Percentiles rank a stretch among this genome's conserved stretches.
These are phyloP conservation scores for Regulus satrapa DNA, from an alignment of 2,113 vertebrate genomes.

Conservation along the genomic window DNA sequence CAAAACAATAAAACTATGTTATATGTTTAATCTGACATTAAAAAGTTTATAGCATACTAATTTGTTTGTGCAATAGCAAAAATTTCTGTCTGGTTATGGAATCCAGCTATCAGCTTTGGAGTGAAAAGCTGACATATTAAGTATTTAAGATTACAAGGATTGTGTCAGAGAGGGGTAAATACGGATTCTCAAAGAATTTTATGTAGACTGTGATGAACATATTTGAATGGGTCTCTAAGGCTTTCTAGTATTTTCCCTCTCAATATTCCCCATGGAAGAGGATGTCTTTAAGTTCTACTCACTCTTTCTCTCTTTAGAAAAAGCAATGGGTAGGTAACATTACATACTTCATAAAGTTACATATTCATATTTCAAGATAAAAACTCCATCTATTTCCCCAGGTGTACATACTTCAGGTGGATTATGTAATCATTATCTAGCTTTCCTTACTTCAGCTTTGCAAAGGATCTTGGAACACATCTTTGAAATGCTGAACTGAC, in stretches of 20 bases:
- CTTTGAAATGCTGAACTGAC: background rate
- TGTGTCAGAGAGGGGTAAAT: background rate
- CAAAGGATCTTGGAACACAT: background rate
- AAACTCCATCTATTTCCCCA: background rate
- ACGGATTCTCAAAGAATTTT: background rate
- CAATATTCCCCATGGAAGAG: background rate
- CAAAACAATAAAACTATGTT: background rate
- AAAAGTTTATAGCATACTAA: background rate
- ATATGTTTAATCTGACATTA: background rate
- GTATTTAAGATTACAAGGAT: background rate
- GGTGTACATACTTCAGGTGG: background rate
- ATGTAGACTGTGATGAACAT: background rate
- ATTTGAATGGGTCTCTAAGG: background rate
- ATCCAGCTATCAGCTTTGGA: background rate
- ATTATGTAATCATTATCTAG: background rate
- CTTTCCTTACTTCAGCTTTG: background rate
- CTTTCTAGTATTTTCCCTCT: background rate
- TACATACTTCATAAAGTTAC: background rate
- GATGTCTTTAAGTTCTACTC: background rate
- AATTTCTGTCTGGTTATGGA: background rate
- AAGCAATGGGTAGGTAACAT: background rate
- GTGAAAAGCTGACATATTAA: background rate
- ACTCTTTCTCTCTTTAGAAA: background rate
- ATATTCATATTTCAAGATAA: background rate
- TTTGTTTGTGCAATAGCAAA: background rate